phyloP scores from a whole-genome alignment of 2,113 vertebrate genomes.

The Gasterosteus nipponicus region DNA sequence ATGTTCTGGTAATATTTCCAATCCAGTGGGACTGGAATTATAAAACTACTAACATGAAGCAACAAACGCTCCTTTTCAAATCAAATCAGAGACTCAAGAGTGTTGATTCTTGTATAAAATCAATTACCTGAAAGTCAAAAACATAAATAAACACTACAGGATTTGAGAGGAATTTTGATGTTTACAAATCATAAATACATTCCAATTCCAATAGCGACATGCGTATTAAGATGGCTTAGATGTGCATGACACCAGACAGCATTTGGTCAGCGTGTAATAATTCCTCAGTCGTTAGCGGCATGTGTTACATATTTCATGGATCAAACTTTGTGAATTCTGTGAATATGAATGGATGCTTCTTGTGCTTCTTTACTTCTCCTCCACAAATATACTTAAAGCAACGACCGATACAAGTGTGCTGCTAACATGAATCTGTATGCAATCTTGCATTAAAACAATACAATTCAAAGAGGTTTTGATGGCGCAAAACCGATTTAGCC shows the following conservation, averaged over 20 bases:
- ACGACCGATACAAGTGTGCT: too few species aligned
- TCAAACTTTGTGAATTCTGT: too few species aligned
- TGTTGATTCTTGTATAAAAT: neutral
- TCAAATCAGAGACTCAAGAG: neutral
- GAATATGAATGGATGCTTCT: too few species aligned
- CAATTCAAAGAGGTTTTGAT: too few species aligned
- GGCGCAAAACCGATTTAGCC: too few species aligned
- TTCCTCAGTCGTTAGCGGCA: neutral
- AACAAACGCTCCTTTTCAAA: neutral
- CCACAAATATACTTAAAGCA: too few species aligned
- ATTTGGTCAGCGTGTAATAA: neutral
- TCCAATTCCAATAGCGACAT: neutral
- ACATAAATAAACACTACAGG: neutral
- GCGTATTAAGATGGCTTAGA: neutral
- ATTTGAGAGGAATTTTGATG: neutral
- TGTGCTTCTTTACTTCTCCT: too few species aligned
- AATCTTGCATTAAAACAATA: too few species aligned
- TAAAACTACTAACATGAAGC: neutral
- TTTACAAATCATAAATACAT: neutral
- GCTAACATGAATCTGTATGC: too few species aligned
- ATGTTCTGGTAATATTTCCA: neutral
- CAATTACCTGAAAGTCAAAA: too few species aligned
- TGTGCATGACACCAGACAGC: neutral
- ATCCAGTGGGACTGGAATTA: neutral
- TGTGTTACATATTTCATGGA: too few species aligned